Conservation (phyloP, 1,140 invertebrate species). For the Caenorhabditis brenneri region DNA sequence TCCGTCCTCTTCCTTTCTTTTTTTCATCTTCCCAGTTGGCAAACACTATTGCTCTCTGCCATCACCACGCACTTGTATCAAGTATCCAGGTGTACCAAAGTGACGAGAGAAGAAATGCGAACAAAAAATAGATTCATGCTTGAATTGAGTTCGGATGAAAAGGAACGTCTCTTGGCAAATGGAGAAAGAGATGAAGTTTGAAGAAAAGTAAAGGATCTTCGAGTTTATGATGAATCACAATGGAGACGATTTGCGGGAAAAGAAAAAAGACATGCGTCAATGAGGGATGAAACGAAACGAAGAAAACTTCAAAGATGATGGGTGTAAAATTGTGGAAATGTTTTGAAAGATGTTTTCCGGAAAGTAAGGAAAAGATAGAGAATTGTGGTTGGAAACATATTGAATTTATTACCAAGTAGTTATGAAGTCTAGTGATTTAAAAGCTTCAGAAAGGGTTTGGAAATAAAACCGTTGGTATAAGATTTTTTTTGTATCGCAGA, state of each 20-base stretch:
- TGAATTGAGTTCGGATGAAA: conserved; percentile 13
- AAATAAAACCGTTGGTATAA: no score
- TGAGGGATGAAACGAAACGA: conserved; percentile 13
- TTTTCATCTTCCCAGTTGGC: neutral
- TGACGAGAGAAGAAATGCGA: neutral
- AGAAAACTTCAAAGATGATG: conserved; percentile 35
- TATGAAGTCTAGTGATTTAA: no score
- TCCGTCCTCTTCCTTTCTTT: neutral
- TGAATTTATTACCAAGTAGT: no score
- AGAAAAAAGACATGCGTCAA: conserved; percentile 7
- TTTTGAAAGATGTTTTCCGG: conserved; percentile 36
- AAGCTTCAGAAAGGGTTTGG: no score
- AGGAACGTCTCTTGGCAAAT: neutral
- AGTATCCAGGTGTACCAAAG: conserved; percentile 34
- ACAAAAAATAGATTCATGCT: conserved; percentile 29
- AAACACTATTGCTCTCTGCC: conserved; percentile 29
- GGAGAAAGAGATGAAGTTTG: neutral
- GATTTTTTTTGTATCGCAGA: no score
- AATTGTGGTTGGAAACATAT: no score
- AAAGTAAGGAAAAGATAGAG: no score
- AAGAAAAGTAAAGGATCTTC: neutral
- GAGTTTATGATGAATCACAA: conserved; percentile 37
- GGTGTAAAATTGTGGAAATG: conserved; percentile 32
- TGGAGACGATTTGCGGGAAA: conserved; percentile 12
- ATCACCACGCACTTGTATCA: conserved; percentile 40